Evolutionary conservation across 2,888 invertebrate species (phyloP).

Genomic region (Onchidella celtica): DNA sequence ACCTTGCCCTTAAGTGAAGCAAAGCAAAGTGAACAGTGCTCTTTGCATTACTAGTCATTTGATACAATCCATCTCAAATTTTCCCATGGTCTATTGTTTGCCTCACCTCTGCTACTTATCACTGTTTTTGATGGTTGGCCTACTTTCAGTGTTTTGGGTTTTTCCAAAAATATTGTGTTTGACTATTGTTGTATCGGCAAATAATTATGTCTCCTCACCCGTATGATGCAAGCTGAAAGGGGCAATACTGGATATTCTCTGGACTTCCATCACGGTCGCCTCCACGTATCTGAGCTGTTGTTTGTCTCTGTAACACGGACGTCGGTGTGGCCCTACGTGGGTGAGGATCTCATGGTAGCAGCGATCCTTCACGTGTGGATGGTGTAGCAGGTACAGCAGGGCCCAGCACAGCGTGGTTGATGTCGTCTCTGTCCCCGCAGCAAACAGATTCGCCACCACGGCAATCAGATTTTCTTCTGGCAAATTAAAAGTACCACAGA

Average conservation of each 20-base stretch:
- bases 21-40: no score
- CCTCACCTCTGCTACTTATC: no score
- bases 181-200: slow-evolving; percentile 41
- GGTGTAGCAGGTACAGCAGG: slow-evolving; percentile 88
- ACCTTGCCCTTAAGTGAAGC: no score
- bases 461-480: slow-evolving; percentile 39
- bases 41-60: no score
- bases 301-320: slow-evolving; percentile 59
- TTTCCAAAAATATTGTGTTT: no score
- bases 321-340: slow-evolving; percentile 73
- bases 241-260: slow-evolving; percentile 63
- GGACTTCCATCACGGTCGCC: slow-evolving; percentile 69
- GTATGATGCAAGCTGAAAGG: slow-evolving; percentile 61
- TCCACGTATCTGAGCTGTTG: slow-evolving; percentile 62
- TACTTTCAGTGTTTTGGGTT: no score
- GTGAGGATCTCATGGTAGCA: slow-evolving; percentile 60
- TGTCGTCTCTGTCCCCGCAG: slow-evolving; percentile 84
- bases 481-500: background rate
- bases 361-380: slow-evolving; percentile 83
- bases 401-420: slow-evolving; percentile 92
- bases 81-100: no score
- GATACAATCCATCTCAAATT: no score
- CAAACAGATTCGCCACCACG: slow-evolving; percentile 60
- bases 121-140: no score
- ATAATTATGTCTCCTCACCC: slow-evolving; percentile 28